Evolutionary conservation across 2,888 invertebrate species (phyloP), one percentile per base, ranked within the genome.

Genomic region (Diloba caeruleocephala): DNA sequence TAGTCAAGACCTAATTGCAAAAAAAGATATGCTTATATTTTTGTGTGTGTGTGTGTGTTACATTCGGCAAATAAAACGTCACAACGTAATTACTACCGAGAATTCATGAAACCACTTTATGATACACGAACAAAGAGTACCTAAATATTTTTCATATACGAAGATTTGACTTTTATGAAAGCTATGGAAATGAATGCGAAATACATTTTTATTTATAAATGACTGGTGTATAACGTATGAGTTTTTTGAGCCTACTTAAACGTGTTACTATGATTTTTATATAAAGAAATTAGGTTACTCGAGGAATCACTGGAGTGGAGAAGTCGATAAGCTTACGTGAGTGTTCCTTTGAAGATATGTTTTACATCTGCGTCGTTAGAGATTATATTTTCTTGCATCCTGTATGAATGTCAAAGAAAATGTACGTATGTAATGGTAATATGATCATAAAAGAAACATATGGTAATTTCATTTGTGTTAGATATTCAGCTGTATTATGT

Each of bases 321-420:
- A 60, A 70, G 71, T 71, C 70, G 71, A 67, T 70, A 70, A 71
- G 71, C 71, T 55, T 44, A 36, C 42, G 36, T 19, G 56, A 57
- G 53, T 46, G 60, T 48, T 54, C 60, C 71, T 71, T 71, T 71
- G 71, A 71, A 64, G 50, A 67, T 55, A 59, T 67, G 60, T 54
- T 44, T 67, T 64, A 60, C 54, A 59, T 71, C 53, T 56, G 52
- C 28, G 44, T 38, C 34, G 23, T 53, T 37, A 26, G 0, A 45
- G 42, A 58, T 48, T 54, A 63, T 43, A 59, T 58, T 54, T 65
- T 59, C 12, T 33, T 42, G 10, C 37, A 28, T 38, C 39, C 52
- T 39, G 12, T 25, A 34, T 70, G 5, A 42, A 45, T 32, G 7
- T 43, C 9, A 62, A 33, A 5, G 10, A 31, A 44, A 44, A 29